Percentiles rank a stretch among this genome's conserved stretches.
phyloP scores from a whole-genome alignment of 2,888 invertebrate genomes.

The Selenia dentaria region DNA sequence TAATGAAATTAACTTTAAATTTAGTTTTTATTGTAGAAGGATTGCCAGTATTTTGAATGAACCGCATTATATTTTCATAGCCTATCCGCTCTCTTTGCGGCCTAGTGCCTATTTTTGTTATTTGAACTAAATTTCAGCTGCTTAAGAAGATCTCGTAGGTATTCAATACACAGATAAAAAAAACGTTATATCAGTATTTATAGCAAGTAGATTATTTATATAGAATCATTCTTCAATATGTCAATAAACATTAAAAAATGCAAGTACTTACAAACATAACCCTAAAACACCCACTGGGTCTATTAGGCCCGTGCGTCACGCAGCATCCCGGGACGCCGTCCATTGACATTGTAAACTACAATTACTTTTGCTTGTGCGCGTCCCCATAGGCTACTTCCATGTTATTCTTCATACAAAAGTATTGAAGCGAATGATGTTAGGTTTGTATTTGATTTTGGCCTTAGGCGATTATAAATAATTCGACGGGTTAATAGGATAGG shows the following conservation, averaged over 20 bases:
- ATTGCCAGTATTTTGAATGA: too few relatives aligned
- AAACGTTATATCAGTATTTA: too few relatives aligned
- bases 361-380: constrained; percentile 32
- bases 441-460: constrained; percentile 14
- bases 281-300: constrained; percentile 34
- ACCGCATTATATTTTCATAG: too few relatives aligned
- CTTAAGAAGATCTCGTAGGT: too few relatives aligned
- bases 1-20: too few relatives aligned
- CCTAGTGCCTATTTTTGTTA: too few relatives aligned
- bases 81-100: too few relatives aligned
- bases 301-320: constrained; percentile 29
- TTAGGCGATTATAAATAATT: constrained; percentile 13
- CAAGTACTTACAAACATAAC: constrained; percentile 16
- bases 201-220: too few relatives aligned
- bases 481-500: not conserved
- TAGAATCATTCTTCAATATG: too few relatives aligned
- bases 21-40: too few relatives aligned
- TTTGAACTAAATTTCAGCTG: too few relatives aligned
- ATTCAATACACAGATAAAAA: too few relatives aligned
- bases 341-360: constrained; percentile 39
- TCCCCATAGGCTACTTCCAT: constrained; percentile 40
- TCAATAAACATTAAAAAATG: not conserved
- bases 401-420: constrained; percentile 24
- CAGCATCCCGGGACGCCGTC: constrained; percentile 21
- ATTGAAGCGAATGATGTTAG: constrained; percentile 17